Percentiles rank a stretch among this genome's conserved stretches.
These are phyloP conservation scores for Buceros bicornis DNA, from an alignment of 2,797 vertebrate genomes.

Conservation along the genomic window DNA sequence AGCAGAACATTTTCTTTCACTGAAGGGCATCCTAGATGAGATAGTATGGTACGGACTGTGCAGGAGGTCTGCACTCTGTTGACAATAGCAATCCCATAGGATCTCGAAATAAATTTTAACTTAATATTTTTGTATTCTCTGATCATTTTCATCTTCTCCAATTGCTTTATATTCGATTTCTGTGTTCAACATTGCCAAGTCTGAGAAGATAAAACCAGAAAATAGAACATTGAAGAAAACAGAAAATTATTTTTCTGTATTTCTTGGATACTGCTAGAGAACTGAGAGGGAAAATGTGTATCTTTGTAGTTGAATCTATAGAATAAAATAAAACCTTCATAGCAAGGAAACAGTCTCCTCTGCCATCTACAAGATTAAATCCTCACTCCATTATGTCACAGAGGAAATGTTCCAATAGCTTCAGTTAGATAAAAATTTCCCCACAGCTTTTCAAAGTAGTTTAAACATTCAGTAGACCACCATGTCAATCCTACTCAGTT, in stretches of 20 bases:
- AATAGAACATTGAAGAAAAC: background rate
- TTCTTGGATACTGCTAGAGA: background rate
- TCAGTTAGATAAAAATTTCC: background rate
- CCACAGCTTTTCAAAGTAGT: background rate
- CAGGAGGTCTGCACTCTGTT: background rate
- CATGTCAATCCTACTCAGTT: background rate
- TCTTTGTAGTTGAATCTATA: background rate
- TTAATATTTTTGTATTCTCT: background rate
- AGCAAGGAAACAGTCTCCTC: background rate
- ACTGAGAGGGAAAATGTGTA: background rate
- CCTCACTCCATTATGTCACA: background rate
- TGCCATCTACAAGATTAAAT: background rate
- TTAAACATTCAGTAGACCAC: slow-evolving; percentile 14
- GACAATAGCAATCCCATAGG: fast-evolving
- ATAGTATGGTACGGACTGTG: background rate
- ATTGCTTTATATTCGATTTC: background rate
- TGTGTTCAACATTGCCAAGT: background rate
- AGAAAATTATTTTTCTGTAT: background rate
- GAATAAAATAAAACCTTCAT: background rate
- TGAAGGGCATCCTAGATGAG: background rate
- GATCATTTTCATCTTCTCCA: background rate
- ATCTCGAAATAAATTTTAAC: background rate
- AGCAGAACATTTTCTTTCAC: background rate
- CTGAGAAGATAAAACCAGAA: background rate
- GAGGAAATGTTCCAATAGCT: background rate